Evolutionary conservation across 2,113 vertebrate genomes (phyloP).

Genomic region (Cichladusa arquata): DNA sequence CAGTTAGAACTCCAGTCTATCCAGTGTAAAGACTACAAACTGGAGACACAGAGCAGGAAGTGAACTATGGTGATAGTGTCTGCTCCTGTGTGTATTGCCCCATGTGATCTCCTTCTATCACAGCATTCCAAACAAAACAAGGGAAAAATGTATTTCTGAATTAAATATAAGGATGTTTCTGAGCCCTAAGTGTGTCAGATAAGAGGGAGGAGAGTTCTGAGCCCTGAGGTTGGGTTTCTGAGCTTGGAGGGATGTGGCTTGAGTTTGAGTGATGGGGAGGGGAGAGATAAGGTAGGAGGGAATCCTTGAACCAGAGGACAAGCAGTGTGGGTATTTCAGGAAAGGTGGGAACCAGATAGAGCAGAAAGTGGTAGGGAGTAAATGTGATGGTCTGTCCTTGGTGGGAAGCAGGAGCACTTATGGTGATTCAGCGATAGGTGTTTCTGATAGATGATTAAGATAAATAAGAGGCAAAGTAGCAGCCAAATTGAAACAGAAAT

Average conservation of each 20-base stretch:
- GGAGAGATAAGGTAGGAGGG: not conserved
- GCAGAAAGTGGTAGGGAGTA: not conserved
- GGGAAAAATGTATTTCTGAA: not conserved
- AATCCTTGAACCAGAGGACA: not conserved
- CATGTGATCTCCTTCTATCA: not conserved
- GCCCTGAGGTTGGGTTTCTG: conserved; percentile 31
- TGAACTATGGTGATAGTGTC: not conserved
- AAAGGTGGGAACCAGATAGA: not conserved
- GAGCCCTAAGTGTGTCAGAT: not conserved
- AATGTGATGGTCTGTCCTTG: not conserved
- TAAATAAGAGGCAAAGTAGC: not conserved
- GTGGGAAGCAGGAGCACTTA: not conserved
- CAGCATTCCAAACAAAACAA: not conserved
- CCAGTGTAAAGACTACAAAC: not conserved
- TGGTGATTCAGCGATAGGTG: not conserved
- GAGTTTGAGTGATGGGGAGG: not conserved
- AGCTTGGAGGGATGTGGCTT: conserved; percentile 59
- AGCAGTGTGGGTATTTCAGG: not conserved
- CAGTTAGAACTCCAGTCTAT: not conserved
- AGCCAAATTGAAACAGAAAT: not conserved
- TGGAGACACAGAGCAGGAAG: not conserved
- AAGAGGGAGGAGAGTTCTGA: conserved; percentile 13
- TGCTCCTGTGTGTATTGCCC: not conserved
- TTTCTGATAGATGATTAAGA: not conserved
- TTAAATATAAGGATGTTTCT: not conserved